phyloP scores from a whole-genome alignment of 2,113 vertebrate species.

The Eidolon helvum region DNA sequence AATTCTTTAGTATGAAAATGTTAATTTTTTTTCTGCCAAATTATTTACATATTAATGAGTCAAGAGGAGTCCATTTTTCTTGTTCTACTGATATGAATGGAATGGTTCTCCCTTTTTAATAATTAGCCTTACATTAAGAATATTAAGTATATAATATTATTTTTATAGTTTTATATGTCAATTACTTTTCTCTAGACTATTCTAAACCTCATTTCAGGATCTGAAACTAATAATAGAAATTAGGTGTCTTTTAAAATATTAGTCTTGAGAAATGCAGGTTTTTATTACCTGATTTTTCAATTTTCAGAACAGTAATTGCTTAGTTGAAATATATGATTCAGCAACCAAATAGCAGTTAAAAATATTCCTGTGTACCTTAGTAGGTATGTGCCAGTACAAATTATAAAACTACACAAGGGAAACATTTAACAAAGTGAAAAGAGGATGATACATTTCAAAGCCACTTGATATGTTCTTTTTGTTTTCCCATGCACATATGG shows the following conservation, averaged over 20 bases:
- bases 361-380: neutral
- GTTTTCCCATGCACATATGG: neutral
- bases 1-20: neutral
- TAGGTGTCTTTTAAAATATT: neutral
- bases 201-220: neutral
- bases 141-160: neutral
- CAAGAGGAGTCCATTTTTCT: neutral
- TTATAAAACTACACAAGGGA: neutral
- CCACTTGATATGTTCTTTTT: neutral
- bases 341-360: neutral
- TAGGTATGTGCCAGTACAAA: neutral
- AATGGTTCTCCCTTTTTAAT: neutral
- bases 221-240: neutral
- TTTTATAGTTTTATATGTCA: neutral
- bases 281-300: neutral
- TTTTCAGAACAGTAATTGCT: neutral
- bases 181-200: neutral
- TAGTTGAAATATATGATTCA: neutral
- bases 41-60: conserved; percentile 9
- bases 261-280: neutral
- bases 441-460: neutral
- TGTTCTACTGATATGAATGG: neutral
- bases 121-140: neutral
- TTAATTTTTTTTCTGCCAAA: neutral
- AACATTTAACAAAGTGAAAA: neutral